Conservation (phyloP, 2,888 invertebrate genomes). For the Dolichomitus sp. region DNA sequence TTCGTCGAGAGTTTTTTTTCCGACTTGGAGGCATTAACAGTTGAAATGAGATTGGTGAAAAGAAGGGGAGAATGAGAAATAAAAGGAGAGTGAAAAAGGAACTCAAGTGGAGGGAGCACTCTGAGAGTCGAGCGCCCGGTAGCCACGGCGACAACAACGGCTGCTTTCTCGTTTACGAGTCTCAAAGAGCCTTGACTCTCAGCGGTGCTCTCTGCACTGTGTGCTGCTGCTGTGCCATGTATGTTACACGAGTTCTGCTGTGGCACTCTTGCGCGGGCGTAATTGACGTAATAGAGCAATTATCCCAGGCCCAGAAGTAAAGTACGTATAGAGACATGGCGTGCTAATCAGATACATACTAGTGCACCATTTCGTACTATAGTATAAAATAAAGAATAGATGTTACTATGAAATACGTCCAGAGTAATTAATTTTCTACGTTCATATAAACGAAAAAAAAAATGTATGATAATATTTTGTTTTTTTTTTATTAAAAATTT, state of each 20-base stretch:
- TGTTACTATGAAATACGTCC: neutral
- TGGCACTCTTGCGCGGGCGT: conserved; percentile 67
- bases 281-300: conserved; percentile 78
- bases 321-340: conserved; percentile 58
- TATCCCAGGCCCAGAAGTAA: conserved; percentile 70
- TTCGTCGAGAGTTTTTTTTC: conserved; percentile 25
- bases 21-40: conserved; percentile 33
- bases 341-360: conserved; percentile 10
- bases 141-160: conserved; percentile 42
- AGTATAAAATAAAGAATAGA: neutral
- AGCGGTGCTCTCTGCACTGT: conserved; percentile 36
- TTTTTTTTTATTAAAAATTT: too few relatives aligned
- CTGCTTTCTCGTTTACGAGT: conserved; percentile 60
- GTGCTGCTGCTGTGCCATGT: conserved; percentile 15
- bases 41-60: conserved; percentile 50
- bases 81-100: conserved; percentile 37
- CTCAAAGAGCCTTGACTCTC: conserved; percentile 43
- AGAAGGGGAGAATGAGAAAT: conserved; percentile 41
- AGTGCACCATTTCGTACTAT: conserved; percentile 25
- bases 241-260: conserved; percentile 43
- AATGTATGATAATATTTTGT: too few relatives aligned
- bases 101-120: conserved; percentile 54
- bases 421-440: neutral
- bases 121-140: conserved; percentile 43
- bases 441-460: neutral